These are phyloP conservation scores for Lepidothrix coronata DNA, from an alignment of 2,113 vertebrate species.

Conservation along the genomic window DNA sequence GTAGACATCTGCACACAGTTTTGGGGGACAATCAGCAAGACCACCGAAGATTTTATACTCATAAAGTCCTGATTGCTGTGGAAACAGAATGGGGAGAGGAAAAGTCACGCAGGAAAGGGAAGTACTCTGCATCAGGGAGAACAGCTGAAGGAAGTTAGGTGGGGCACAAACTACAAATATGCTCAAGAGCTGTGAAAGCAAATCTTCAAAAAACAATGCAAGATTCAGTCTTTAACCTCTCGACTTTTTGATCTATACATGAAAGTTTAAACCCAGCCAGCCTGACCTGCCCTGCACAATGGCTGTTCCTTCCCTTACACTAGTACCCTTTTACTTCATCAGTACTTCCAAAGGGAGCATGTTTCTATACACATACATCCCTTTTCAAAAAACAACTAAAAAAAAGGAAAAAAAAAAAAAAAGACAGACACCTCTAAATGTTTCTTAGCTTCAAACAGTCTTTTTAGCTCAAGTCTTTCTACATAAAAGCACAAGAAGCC, in stretches of 20 bases:
- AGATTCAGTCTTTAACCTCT: constrained; percentile 37
- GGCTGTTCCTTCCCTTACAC: constrained; percentile 21
- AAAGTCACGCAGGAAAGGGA: constrained; percentile 54
- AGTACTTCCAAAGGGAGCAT: neutral
- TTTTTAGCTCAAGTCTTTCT: neutral
- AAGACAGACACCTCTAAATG: neutral
- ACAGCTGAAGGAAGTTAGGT: constrained; percentile 60
- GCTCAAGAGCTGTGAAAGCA: constrained; percentile 27
- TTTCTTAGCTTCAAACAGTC: neutral
- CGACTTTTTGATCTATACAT: constrained; percentile 1
- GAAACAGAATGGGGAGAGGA: constrained; percentile 40
- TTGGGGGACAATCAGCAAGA: constrained; percentile 74
- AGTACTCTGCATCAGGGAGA: constrained; percentile 24
- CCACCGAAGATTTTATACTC: constrained; percentile 88
- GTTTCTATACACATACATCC: neutral
- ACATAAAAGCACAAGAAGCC: neutral
- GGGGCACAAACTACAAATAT: constrained; percentile 27
- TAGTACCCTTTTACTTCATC: neutral
- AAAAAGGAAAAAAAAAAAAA: neutral
- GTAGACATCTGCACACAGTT: constrained; percentile 84
- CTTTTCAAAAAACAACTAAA: neutral
- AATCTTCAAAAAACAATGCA: constrained; percentile 41
- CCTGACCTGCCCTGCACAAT: constrained; percentile 10
- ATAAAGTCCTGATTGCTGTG: constrained; percentile 86
- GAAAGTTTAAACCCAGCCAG: constrained; percentile 20